A percentile compares a stretch with the other conserved stretches of the same genome.
phyloP scores from a whole-genome alignment of 2,888 invertebrate genomes.

The Latrodectus elegans region DNA sequence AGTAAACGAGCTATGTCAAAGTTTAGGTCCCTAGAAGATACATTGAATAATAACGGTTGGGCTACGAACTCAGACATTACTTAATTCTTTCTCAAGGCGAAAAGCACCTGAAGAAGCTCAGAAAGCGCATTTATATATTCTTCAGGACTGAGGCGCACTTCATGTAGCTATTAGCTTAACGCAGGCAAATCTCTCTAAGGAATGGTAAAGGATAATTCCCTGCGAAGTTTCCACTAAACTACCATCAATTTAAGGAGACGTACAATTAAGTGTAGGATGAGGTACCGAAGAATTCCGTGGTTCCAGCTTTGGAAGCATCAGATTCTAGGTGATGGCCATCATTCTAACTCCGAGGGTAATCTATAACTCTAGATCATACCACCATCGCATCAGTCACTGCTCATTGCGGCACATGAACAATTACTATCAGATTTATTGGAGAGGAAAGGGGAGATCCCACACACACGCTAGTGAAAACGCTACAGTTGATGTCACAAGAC shows the following conservation, averaged over 20 bases:
- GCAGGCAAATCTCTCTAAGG: constrained; percentile 36
- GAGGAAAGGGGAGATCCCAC: no score
- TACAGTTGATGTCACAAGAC: no score
- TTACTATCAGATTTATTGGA: no score
- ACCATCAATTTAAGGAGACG: constrained; percentile 56
- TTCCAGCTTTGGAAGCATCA: constrained; percentile 24
- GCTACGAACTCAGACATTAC: no score
- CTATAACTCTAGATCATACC: constrained; percentile 40
- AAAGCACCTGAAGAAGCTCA: no score
- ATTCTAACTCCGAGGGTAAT: constrained; percentile 46
- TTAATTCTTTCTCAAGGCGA: no score
- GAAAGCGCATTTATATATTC: no score
- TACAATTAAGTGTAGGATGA: constrained; percentile 45
- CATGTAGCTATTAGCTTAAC: constrained; percentile 52
- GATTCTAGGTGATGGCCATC: constrained; percentile 48
- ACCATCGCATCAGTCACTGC: constrained; percentile 31
- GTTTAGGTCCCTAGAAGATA: no score
- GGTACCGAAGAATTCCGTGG: constrained; percentile 41
- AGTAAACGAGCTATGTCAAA: no score
- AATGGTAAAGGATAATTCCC: constrained; percentile 42
- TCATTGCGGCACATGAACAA: constrained; percentile 28
- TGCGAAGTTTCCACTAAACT: constrained; percentile 49
- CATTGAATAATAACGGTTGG: no score
- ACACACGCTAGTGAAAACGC: no score
- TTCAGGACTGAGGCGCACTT: no score